Percentiles rank a stretch among this genome's conserved stretches.
Evolutionary conservation across 2,113 vertebrate species (phyloP).

Genomic region (Haplotaxodon microlepis): DNA sequence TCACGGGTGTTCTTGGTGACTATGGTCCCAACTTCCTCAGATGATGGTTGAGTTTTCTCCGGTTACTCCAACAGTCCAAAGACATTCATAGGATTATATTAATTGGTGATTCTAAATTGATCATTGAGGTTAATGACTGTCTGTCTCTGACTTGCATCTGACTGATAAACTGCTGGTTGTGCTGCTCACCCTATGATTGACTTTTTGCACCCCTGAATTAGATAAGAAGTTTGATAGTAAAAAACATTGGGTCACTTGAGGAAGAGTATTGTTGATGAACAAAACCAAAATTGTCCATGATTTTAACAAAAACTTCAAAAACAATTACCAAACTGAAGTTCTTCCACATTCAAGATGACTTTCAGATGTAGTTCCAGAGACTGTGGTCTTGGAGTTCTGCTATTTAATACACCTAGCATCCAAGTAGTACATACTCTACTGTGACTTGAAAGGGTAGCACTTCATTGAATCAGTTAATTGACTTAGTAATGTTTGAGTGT

Average conservation of each 20-base stretch:
- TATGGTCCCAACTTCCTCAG: not conserved
- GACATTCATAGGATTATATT: not conserved
- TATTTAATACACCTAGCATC: not conserved
- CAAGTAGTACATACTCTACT: not conserved
- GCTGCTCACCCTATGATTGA: accelerated
- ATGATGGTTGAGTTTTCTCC: not conserved
- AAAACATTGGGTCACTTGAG: not conserved
- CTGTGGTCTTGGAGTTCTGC: not conserved
- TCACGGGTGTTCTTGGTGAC: not conserved
- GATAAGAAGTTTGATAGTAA: not conserved
- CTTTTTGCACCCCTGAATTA: not conserved
- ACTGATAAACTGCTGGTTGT: not conserved
- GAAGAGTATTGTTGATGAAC: not conserved
- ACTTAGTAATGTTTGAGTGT: not conserved
- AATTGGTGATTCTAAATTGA: not conserved
- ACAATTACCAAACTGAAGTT: not conserved
- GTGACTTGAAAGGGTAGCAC: not conserved
- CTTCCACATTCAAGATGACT: not conserved
- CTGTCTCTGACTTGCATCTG: not conserved
- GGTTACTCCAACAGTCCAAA: not conserved
- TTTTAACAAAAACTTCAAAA: not conserved
- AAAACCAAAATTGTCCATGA: not conserved
- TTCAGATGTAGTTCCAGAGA: not conserved
- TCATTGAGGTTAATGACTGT: not conserved
- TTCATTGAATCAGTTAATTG: not conserved